Evolutionary conservation across 2,888 invertebrate species (phyloP).

Genomic region (Sepiola atlantica): DNA sequence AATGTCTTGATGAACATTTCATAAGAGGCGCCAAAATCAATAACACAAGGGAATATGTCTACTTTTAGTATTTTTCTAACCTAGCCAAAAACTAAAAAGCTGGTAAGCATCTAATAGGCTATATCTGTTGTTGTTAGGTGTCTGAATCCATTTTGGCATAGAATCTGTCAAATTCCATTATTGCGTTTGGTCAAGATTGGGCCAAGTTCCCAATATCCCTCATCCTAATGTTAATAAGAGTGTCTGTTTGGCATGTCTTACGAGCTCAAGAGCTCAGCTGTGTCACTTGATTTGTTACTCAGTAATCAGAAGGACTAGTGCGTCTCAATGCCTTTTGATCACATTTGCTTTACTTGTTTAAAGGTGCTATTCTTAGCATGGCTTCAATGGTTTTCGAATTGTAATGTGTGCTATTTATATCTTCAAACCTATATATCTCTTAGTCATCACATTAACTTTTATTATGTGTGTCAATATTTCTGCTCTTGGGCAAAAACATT

Average conservation of each 20-base stretch:
- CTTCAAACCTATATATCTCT: neutral
- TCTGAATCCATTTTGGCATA: constrained; percentile 46
- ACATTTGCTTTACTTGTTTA: neutral
- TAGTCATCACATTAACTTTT: neutral
- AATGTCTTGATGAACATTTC: constrained; percentile 45
- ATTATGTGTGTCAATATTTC: neutral
- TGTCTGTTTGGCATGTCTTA: constrained; percentile 38
- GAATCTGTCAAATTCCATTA: constrained; percentile 47
- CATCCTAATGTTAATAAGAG: constrained; percentile 35
- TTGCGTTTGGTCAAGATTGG: constrained; percentile 44
- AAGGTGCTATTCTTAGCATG: constrained; percentile 18
- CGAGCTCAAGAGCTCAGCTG: constrained; percentile 32
- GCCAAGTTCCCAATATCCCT: constrained; percentile 44
- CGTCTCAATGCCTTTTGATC: neutral
- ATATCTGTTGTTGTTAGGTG: constrained; percentile 47
- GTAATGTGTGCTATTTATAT: neutral
- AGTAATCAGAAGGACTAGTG: constrained; percentile 6
- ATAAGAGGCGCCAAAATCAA: constrained; percentile 41
- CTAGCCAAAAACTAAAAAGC: constrained; percentile 46
- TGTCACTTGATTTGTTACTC: constrained; percentile 21
- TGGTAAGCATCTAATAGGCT: constrained; percentile 46
- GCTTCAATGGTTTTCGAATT: neutral
- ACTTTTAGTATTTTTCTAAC: constrained; percentile 43
- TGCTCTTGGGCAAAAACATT: neutral
- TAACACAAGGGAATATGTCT: constrained; percentile 39